Evolutionary conservation across 2,888 invertebrate genomes (phyloP).

Genomic region (Tenthredo notha): DNA sequence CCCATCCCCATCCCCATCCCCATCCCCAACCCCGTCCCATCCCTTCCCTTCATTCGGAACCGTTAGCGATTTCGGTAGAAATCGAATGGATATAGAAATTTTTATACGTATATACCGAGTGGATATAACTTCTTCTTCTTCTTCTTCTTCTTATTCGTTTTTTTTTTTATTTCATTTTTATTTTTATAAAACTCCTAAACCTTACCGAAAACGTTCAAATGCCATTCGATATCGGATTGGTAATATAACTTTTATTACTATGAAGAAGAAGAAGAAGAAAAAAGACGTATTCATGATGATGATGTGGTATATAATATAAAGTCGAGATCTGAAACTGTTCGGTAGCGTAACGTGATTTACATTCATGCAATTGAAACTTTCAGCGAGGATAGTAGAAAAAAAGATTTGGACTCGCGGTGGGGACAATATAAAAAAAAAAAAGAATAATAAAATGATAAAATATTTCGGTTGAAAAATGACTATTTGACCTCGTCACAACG

Average conservation of each 20-base stretch:
- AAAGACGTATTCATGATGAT: background rate
- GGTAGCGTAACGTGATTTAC: background rate
- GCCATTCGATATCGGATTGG: background rate
- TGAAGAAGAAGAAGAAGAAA: background rate
- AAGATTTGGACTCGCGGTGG: background rate
- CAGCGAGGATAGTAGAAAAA: background rate
- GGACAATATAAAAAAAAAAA: background rate
- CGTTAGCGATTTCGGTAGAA: conserved; percentile 17
- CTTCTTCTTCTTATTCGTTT: too few relatives aligned
- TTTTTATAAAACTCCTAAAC: conserved; percentile 3
- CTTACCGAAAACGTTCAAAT: background rate
- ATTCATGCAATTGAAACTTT: background rate
- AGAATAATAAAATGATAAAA: background rate
- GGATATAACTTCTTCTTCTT: background rate
- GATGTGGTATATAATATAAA: conserved; percentile 3
- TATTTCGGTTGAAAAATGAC: background rate
- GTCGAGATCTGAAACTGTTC: background rate
- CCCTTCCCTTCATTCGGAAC: background rate
- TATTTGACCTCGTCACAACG: background rate
- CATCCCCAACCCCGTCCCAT: too few relatives aligned
- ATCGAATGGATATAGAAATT: conserved; percentile 23
- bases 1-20: too few relatives aligned
- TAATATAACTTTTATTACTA: conserved; percentile 3
- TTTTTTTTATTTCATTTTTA: background rate
- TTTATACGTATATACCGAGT: background rate